A percentile compares a stretch with the other conserved stretches of the same genome.
Evolutionary conservation across 2,888 invertebrate species (phyloP).

Genomic region (Heliothis peltigera): DNA sequence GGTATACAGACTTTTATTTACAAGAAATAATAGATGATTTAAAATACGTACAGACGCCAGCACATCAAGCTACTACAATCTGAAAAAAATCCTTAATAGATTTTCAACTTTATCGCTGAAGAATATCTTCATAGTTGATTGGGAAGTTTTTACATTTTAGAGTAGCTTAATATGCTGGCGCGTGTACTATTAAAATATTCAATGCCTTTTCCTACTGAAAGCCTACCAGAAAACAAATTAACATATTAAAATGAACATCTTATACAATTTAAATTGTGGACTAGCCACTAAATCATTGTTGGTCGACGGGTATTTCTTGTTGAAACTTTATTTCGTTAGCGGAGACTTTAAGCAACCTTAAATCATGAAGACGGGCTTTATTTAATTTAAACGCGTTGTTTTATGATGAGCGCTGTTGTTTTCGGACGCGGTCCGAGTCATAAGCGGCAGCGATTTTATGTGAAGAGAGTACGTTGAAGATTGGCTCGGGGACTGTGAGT

Average conservation of each 20-base stretch:
- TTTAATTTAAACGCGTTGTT: conserved; percentile 70
- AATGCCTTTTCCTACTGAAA: background rate
- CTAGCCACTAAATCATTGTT: conserved; percentile 51
- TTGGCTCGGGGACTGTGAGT: too few species aligned
- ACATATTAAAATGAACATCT: conserved; percentile 44
- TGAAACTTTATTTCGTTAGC: conserved; percentile 56
- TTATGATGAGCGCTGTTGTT: conserved; percentile 60
- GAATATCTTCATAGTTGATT: too few species aligned
- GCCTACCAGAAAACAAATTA: conserved; percentile 40
- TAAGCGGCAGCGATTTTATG: background rate
- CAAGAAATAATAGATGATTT: too few species aligned
- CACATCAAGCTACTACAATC: too few species aligned
- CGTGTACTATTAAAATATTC: background rate
- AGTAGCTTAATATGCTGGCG: background rate
- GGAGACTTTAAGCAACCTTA: conserved; percentile 60
- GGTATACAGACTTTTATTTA: too few species aligned
- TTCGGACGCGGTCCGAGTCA: conserved; percentile 16
- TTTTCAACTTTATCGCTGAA: too few species aligned
- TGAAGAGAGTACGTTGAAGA: background rate
- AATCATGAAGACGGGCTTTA: conserved; percentile 71
- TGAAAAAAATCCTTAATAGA: too few species aligned
- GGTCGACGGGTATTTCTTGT: conserved; percentile 39
- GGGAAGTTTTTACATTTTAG: background rate
- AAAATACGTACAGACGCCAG: too few species aligned
- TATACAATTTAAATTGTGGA: conserved; percentile 43